Evolutionary conservation across 2,113 vertebrate genomes (phyloP).

Genomic region (Saccopteryx bilineata): DNA sequence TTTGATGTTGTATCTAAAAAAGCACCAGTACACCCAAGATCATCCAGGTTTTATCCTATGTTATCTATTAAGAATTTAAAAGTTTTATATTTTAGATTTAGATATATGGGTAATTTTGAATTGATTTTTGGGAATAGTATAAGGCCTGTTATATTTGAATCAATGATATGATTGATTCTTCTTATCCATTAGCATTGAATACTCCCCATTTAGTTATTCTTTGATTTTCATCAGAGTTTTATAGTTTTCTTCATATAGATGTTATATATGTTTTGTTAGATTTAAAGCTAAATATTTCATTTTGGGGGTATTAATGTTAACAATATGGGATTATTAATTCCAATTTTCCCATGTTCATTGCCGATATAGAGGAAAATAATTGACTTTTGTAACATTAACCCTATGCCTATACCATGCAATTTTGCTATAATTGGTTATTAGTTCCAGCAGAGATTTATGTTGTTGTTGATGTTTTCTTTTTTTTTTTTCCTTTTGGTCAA

Average conservation of each 20-base stretch:
- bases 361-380: neutral
- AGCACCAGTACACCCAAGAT: neutral
- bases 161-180: neutral
- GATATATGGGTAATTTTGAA: neutral
- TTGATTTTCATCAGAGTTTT: neutral
- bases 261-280: neutral
- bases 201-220: neutral
- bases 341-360: neutral
- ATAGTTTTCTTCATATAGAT: neutral
- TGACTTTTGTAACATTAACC: neutral
- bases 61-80: neutral
- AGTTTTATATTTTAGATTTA: neutral
- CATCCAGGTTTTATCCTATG: neutral
- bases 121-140: neutral
- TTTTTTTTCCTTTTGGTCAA: neutral
- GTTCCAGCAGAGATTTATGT: neutral
- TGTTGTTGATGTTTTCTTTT: neutral
- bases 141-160: neutral
- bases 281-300: neutral
- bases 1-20: neutral
- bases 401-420: neutral
- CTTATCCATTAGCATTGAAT: neutral
- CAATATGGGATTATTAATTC: neutral
- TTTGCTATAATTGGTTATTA: neutral
- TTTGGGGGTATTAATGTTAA: neutral